Evolutionary conservation across 1,140 invertebrate species (phyloP).

Genomic region (Macrobrachium rosenbergii): DNA sequence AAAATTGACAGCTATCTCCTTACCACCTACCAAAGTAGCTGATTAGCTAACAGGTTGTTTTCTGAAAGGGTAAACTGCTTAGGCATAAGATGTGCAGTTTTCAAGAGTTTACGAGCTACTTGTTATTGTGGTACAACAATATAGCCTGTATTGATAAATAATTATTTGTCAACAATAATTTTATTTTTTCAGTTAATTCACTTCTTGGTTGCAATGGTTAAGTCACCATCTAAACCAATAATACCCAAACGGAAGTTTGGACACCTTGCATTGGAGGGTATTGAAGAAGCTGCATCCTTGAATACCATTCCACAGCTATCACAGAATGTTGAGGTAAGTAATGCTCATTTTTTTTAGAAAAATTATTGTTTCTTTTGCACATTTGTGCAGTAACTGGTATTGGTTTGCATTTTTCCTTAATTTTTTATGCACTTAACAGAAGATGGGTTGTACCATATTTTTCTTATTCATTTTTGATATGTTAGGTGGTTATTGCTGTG

Average conservation of each 20-base stretch:
- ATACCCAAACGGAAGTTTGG: constrained; percentile 67
- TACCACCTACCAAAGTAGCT: no score
- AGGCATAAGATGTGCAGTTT: no score
- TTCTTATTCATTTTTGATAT: no score
- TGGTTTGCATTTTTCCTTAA: no score
- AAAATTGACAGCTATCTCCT: no score
- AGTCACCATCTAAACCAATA: constrained; percentile 69
- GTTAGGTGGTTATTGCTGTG: no score
- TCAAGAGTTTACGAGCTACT: no score
- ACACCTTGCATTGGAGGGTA: constrained; percentile 62
- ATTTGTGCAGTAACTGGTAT: neutral
- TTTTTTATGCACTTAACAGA: no score
- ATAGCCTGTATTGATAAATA: neutral
- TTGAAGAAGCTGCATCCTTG: constrained; percentile 36
- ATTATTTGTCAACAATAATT: constrained; percentile 41
- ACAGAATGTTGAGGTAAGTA: constrained; percentile 41
- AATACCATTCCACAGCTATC: constrained; percentile 34
- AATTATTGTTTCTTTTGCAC: neutral
- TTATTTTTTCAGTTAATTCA: constrained; percentile 31
- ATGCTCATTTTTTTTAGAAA: neutral
- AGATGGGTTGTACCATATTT: no score
- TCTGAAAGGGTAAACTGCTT: no score
- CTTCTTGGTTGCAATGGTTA: constrained; percentile 55
- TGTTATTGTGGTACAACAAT: neutral
- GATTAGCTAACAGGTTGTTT: no score